phyloP scores from a whole-genome alignment of 2,888 invertebrate genomes.

The Drosophila formosana region DNA sequence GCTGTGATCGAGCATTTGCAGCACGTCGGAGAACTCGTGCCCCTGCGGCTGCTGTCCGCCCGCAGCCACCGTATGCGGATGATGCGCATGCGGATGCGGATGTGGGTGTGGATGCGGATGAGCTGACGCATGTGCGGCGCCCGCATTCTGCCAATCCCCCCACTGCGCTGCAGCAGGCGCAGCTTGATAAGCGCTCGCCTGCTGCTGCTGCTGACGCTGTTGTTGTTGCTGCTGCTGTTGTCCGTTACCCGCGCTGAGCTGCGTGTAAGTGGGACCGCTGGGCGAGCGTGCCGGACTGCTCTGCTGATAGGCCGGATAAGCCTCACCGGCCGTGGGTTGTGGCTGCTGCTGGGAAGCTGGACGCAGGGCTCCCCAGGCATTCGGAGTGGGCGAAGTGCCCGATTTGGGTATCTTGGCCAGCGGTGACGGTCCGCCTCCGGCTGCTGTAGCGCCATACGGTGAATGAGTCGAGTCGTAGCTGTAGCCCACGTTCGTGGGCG shows the following conservation, averaged over 20 bases:
- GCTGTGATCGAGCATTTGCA: slow-evolving; percentile 95
- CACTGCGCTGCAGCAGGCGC: slow-evolving; percentile 85
- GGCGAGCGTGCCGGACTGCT: slow-evolving; percentile 94
- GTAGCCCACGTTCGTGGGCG: slow-evolving; percentile 86
- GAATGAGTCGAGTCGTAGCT: slow-evolving; percentile 92
- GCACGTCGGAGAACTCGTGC: slow-evolving; percentile 95
- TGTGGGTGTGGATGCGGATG: slow-evolving; percentile 83
- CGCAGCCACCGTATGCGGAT: slow-evolving; percentile 84
- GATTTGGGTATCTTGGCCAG: slow-evolving; percentile 89
- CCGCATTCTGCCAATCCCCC: slow-evolving; percentile 91
- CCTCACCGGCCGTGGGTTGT: slow-evolving; percentile 89
- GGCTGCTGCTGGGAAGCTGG: slow-evolving; percentile 78
- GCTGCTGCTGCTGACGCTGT: slow-evolving; percentile 84
- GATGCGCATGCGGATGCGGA: slow-evolving; percentile 83
- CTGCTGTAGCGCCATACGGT: slow-evolving; percentile 84
- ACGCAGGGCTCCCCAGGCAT: slow-evolving; percentile 80
- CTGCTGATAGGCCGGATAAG: slow-evolving; percentile 88
- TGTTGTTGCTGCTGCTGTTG: slow-evolving; percentile 85
- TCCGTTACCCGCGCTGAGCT: slow-evolving; percentile 89
- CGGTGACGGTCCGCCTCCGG: slow-evolving; percentile 87
- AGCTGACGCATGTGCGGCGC: slow-evolving; percentile 79
- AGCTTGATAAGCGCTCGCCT: slow-evolving; percentile 85
- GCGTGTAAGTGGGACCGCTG: slow-evolving; percentile 93
- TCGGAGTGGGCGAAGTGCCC: slow-evolving; percentile 89
- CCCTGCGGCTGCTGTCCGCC: slow-evolving; percentile 87